These are phyloP conservation scores for Tigriopus californicus DNA, from an alignment of 2,888 invertebrate species.

Conservation along the genomic window DNA sequence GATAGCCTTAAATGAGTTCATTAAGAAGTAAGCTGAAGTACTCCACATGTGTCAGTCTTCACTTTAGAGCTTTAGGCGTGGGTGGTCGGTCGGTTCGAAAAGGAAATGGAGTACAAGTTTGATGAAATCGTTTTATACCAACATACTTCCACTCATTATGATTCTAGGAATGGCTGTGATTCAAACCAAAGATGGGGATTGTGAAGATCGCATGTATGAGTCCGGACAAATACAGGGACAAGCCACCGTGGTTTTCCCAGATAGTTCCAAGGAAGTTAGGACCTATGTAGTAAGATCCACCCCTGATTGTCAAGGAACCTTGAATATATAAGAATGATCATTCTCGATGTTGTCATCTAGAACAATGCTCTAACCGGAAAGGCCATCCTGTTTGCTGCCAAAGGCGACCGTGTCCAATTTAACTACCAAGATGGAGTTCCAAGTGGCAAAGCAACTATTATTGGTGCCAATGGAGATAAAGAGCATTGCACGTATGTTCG, in stretches of 20 bases:
- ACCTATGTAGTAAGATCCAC: not conserved
- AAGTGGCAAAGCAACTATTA: not conserved
- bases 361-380: not conserved
- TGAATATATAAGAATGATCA: too few species aligned
- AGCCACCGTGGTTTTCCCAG: slow-evolving; percentile 4
- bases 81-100: too few species aligned
- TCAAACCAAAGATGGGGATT: not conserved
- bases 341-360: too few species aligned
- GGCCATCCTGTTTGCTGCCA: slow-evolving; percentile 2
- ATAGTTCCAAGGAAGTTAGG: not conserved
- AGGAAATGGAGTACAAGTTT: too few species aligned
- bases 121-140: not conserved
- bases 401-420: not conserved
- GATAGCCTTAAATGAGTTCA: too few species aligned
- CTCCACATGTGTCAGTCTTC: too few species aligned
- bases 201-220: not conserved
- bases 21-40: too few species aligned
- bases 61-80: too few species aligned
- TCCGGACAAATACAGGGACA: not conserved
- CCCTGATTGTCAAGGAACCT: too few species aligned
- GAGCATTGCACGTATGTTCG: not conserved
- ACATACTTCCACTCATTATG: not conserved
- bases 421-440: slow-evolving; percentile 3
- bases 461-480: not conserved
- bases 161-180: slow-evolving; percentile 1